Conservation (phyloP, 2,113 vertebrate species). For the Seriola quinqueradiata region DNA sequence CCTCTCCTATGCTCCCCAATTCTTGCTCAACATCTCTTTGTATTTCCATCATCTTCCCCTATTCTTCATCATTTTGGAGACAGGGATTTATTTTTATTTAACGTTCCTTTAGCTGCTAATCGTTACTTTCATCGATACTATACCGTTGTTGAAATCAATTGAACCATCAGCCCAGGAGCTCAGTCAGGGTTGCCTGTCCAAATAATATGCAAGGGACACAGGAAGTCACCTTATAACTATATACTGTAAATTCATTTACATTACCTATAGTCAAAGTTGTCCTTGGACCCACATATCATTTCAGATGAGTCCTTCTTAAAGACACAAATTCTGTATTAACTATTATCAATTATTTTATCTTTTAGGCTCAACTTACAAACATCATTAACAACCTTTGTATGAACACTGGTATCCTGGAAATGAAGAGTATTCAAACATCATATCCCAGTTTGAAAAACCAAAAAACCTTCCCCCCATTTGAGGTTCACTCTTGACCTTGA, state of each 20-base stretch:
- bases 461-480: neutral
- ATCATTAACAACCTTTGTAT: neutral
- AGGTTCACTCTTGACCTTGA: neutral
- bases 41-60: conserved; percentile 3
- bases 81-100: neutral
- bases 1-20: conserved; percentile 30
- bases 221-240: neutral
- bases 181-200: neutral
- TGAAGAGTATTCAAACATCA: neutral
- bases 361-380: neutral
- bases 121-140: neutral
- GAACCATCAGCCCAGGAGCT: neutral
- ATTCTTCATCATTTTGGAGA: neutral
- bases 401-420: no score
- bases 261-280: no score
- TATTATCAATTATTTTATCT: no score
- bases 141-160: neutral
- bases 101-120: neutral
- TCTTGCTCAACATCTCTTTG: conserved; percentile 28
- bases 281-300: no score
- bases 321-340: neutral
- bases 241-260: neutral
- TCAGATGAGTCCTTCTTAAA: neutral
- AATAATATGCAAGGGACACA: neutral
- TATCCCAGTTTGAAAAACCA: neutral